phyloP scores from a whole-genome alignment of 2,888 invertebrate genomes.

The Lithophane ornitopus region DNA sequence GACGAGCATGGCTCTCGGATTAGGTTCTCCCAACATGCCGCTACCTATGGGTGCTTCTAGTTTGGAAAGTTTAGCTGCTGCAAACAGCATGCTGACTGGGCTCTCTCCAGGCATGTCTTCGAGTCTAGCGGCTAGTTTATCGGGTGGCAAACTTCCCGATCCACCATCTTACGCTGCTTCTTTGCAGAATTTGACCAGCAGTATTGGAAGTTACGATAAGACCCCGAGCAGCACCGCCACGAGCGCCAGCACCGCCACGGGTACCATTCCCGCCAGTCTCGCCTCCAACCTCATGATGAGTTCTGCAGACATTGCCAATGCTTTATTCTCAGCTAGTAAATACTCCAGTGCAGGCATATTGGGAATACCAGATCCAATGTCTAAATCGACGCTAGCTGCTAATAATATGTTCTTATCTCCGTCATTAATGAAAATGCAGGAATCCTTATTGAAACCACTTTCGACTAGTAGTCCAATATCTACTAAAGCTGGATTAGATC shows the following conservation, averaged over 20 bases:
- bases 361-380: slow-evolving; percentile 94
- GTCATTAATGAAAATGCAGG: slow-evolving; percentile 93
- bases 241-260: slow-evolving; percentile 81
- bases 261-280: slow-evolving; percentile 89
- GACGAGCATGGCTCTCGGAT: slow-evolving; percentile 88
- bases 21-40: slow-evolving; percentile 85
- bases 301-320: slow-evolving; percentile 92
- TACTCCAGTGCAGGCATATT: slow-evolving; percentile 91
- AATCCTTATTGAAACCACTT: slow-evolving; percentile 91
- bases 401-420: slow-evolving; percentile 95
- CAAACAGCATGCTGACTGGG: slow-evolving; percentile 87
- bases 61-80: slow-evolving; percentile 87
- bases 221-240: slow-evolving; percentile 88
- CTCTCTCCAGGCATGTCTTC: slow-evolving; percentile 84
- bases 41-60: slow-evolving; percentile 84
- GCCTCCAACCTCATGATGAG: slow-evolving; percentile 92
- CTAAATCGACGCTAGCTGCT: slow-evolving; percentile 93
- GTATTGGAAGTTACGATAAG: slow-evolving; percentile 85
- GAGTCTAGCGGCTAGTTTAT: slow-evolving; percentile 84
- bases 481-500: slow-evolving; percentile 85
- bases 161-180: slow-evolving; percentile 88
- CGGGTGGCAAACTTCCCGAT: slow-evolving; percentile 85
- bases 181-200: slow-evolving; percentile 84
- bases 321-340: slow-evolving; percentile 92
- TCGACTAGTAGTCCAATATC: slow-evolving; percentile 90